Evolutionary conservation across 2,113 vertebrate genomes (phyloP), one percentile per base, ranked within the genome.

Genomic region (Gopherus flavomarginatus): DNA sequence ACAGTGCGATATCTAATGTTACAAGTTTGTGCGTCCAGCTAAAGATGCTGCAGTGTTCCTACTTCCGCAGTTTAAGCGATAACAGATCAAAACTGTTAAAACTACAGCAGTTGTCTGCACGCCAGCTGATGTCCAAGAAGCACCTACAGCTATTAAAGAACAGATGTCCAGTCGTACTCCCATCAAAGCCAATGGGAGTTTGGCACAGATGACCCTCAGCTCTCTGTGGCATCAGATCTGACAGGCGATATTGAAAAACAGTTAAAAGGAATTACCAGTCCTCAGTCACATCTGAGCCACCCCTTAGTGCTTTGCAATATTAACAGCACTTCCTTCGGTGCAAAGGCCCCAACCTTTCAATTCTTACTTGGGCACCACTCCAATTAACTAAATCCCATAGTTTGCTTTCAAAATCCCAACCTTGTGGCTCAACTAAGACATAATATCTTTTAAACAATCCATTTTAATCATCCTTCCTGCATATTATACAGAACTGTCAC

Each of bases 371-470:
- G 90, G 94, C 94, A 91, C 89, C 89, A 84, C 56, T 92, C 86
- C 88, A 42, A 10, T 11, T 90, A 62, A 94, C 92, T 86, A 83
- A 95, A 86, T 52, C 93, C 81, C 54, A 81, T 4, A 69, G 77
- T 1, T 83, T 92, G 83, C 94, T 93, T 86, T 89, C 93, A 92
- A 47, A 91, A 86, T 49, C 83, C 56, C 79, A 95, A 78, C 81
- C 84, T 38, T 13, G 27, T 78, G 57, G 89, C 81, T 96, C 89
- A 91, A 97, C 96, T 57, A 80, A 91, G 89, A 80, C 16, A 35
- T n/a, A 42, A 86, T 78, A 89, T 95, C 62, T 97, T 97, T 96
- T 94, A 79, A n/a, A 87, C 11, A 65, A 95, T 29, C 75, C 88
- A 59, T 88, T 96, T 97, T 93, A 97, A 96, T 96, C 95, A 92